Conservation (phyloP, 2,888 invertebrate species). For the Atethmia centrago region DNA sequence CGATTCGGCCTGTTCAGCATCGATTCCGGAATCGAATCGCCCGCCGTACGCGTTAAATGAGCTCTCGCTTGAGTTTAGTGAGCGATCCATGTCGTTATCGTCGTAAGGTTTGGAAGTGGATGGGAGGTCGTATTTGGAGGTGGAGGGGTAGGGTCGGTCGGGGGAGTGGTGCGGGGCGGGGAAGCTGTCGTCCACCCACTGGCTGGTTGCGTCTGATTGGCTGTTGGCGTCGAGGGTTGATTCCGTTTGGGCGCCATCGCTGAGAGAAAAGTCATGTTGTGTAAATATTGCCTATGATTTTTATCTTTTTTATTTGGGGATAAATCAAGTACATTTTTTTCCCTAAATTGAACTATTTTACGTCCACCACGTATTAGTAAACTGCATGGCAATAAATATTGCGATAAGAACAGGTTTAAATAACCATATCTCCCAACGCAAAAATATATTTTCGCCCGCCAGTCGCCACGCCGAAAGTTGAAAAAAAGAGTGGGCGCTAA, state of each 20-base stretch:
- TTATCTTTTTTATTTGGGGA: not conserved
- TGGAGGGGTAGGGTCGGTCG: constrained; percentile 76
- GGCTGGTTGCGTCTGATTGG: constrained; percentile 87
- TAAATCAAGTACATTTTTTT: too few relatives aligned
- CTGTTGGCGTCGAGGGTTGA: constrained; percentile 82
- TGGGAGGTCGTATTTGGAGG: constrained; percentile 81
- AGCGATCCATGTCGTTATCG: constrained; percentile 85
- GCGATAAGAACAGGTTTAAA: too few relatives aligned
- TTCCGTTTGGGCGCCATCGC: constrained; percentile 78
- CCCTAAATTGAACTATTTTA: not conserved
- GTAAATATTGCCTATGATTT: not conserved
- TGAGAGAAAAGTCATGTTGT: not conserved
- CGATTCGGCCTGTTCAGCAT: constrained; percentile 79
- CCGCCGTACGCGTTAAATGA: constrained; percentile 87
- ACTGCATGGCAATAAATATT: not conserved
- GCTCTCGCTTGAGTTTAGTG: constrained; percentile 85
- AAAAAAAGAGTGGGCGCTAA: too few relatives aligned
- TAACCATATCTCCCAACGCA: too few relatives aligned
- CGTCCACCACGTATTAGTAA: not conserved
- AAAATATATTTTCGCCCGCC: too few relatives aligned
- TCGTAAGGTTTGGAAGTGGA: constrained; percentile 85
- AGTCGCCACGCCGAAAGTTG: too few relatives aligned
- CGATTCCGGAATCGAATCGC: constrained; percentile 80
- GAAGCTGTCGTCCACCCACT: constrained; percentile 90
- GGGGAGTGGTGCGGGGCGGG: constrained; percentile 82